Conservation (phyloP, 2,888 invertebrate species). For the Globia sparganii region DNA sequence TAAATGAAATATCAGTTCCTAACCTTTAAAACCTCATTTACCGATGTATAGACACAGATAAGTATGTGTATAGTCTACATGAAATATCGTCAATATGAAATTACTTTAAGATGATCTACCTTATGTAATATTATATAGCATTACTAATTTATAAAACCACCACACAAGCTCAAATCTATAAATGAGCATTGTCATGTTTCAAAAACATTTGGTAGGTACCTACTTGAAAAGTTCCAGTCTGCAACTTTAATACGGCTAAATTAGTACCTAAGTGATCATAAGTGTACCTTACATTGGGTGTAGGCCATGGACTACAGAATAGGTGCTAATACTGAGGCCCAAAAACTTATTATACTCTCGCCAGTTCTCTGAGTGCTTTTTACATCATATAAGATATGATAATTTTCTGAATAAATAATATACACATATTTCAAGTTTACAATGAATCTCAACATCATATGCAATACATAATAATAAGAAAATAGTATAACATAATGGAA, state of each 20-base stretch:
- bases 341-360: slow-evolving; percentile 18
- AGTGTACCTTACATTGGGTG: slow-evolving; percentile 45
- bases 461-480: slow-evolving; percentile 19
- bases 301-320: slow-evolving; percentile 58
- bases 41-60: slow-evolving; percentile 19
- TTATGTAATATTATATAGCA: slow-evolving; percentile 35
- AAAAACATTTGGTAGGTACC: slow-evolving; percentile 33
- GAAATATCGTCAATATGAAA: slow-evolving; percentile 24
- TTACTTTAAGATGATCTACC: slow-evolving; percentile 38
- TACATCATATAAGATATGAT: slow-evolving; percentile 42
- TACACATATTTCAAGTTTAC: slow-evolving; percentile 24
- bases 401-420: slow-evolving; percentile 51
- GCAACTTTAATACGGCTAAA: slow-evolving; percentile 43
- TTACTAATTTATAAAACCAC: slow-evolving; percentile 51
- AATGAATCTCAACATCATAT: slow-evolving; percentile 20
- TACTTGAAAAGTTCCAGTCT: slow-evolving; percentile 39
- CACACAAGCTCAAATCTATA: slow-evolving; percentile 50
- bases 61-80: slow-evolving; percentile 42
- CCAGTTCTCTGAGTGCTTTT: slow-evolving; percentile 26
- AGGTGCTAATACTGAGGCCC: slow-evolving; percentile 37
- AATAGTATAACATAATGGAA: slow-evolving; percentile 29
- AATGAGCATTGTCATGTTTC: slow-evolving; percentile 57
- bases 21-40: slow-evolving; percentile 14
- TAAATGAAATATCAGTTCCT: slow-evolving; percentile 8
- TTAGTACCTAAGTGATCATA: slow-evolving; percentile 59